These are phyloP conservation scores for Eubasilissa regina DNA, from an alignment of 1,140 invertebrate genomes.

Conservation along the genomic window DNA sequence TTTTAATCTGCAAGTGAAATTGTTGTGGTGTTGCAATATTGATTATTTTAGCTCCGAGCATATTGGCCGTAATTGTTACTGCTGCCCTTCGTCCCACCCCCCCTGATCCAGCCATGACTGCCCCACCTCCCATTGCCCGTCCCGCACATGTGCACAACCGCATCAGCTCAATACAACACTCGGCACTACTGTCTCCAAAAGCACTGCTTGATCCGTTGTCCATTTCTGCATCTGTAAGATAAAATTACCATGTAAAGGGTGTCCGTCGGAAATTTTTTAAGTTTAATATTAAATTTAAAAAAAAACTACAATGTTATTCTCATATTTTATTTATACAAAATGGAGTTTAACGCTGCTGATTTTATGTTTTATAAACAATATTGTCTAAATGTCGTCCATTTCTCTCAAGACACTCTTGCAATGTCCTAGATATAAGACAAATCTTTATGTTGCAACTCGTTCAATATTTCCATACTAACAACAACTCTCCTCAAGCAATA, in stretches of 20 bases:
- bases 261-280: background rate
- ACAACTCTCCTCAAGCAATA: too few relatives aligned
- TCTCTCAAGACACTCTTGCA: too few relatives aligned
- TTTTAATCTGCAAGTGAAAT: constrained; percentile 62
- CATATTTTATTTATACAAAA: too few relatives aligned
- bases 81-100: constrained; percentile 64
- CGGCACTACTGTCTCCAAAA: constrained; percentile 66
- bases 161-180: constrained; percentile 64
- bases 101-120: constrained; percentile 62
- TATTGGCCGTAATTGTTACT: constrained; percentile 61
- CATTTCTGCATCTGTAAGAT: constrained; percentile 58
- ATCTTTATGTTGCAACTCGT: too few relatives aligned
- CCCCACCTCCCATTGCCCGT: constrained; percentile 62
- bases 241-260: background rate
- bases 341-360: too few relatives aligned
- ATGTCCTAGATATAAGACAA: too few relatives aligned
- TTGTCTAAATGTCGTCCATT: too few relatives aligned
- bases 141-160: constrained; percentile 62
- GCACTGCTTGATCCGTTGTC: constrained; percentile 65
- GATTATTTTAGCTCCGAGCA: constrained; percentile 60
- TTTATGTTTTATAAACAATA: too few relatives aligned
- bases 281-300: too few relatives aligned
- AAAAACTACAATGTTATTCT: too few relatives aligned
- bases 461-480: too few relatives aligned
- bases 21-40: constrained; percentile 59